These are phyloP conservation scores for Ectobius pallidus DNA, from an alignment of 2,888 invertebrate genomes.

Conservation along the genomic window DNA sequence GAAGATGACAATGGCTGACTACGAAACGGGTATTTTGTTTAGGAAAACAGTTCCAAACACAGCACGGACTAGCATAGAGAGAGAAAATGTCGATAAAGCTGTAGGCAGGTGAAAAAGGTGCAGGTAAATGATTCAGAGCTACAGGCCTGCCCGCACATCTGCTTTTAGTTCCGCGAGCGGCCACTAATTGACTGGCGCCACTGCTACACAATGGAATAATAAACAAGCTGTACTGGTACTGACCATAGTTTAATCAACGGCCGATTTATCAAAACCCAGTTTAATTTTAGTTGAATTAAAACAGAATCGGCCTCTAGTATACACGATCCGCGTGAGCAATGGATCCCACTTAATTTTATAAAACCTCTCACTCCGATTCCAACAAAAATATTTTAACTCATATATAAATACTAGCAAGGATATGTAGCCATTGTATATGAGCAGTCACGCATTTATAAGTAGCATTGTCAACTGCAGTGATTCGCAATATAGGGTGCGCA, in stretches of 20 bases:
- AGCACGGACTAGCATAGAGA: too few species aligned
- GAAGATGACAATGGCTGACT: too few species aligned
- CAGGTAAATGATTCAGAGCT: slow-evolving; percentile 23
- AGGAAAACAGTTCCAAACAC: too few species aligned
- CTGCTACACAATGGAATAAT: slow-evolving; percentile 28
- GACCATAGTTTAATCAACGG: slow-evolving; percentile 29
- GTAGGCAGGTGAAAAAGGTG: background rate
- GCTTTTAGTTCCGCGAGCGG: slow-evolving; percentile 21
- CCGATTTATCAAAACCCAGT: slow-evolving; percentile 31
- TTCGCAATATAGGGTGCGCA: too few species aligned
- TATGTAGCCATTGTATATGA: background rate
- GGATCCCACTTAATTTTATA: slow-evolving; percentile 28
- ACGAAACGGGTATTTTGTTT: too few species aligned
- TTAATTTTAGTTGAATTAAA: slow-evolving; percentile 33
- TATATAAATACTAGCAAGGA: background rate
- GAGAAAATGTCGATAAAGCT: slow-evolving; percentile 10
- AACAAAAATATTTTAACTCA: background rate
- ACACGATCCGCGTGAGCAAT: slow-evolving; percentile 18
- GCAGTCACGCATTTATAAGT: too few species aligned
- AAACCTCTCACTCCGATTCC: too few species aligned
- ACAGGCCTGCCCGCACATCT: slow-evolving; percentile 29
- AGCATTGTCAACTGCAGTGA: too few species aligned
- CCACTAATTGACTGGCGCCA: slow-evolving; percentile 20
- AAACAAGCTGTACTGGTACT: slow-evolving; percentile 21
- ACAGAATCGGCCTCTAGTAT: slow-evolving; percentile 23